A percentile compares a stretch with the other conserved stretches of the same genome.
Conservation (phyloP, 2,113 vertebrate species). For the Platichthys flesus region DNA sequence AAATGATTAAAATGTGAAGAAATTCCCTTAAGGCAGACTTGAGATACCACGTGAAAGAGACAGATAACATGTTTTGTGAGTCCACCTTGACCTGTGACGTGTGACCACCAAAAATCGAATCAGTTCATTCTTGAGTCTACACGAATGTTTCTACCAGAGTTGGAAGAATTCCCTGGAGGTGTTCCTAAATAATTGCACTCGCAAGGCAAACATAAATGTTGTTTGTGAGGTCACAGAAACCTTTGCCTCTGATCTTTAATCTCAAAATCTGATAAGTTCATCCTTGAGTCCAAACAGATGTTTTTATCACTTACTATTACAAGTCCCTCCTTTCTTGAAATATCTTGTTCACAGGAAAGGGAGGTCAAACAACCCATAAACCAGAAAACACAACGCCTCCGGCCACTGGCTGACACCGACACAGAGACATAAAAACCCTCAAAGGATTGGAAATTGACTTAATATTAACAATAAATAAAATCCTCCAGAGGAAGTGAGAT, state of each 20-base stretch:
- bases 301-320: not conserved
- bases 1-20: too few species aligned
- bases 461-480: slow-evolving; percentile 5
- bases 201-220: too few species aligned
- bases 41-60: not conserved
- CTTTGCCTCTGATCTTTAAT: not conserved
- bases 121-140: not conserved
- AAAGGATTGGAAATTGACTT: not conserved
- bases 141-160: not conserved
- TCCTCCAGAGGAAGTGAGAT: not conserved
- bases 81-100: not conserved
- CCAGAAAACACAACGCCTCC: too few species aligned
- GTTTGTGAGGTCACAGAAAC: too few species aligned
- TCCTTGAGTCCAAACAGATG: not conserved
- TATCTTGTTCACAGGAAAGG: too few species aligned
- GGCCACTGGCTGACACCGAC: too few species aligned
- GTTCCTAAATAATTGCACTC: too few species aligned
- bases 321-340: too few species aligned
- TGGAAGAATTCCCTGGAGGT: too few species aligned
- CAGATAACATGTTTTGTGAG: not conserved
- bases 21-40: not conserved
- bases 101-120: not conserved
- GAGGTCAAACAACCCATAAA: not conserved
- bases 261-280: not conserved
- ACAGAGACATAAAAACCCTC: too few species aligned